Conservation (phyloP, 2,113 vertebrate genomes). For the Hemiscyllium ocellatum region DNA sequence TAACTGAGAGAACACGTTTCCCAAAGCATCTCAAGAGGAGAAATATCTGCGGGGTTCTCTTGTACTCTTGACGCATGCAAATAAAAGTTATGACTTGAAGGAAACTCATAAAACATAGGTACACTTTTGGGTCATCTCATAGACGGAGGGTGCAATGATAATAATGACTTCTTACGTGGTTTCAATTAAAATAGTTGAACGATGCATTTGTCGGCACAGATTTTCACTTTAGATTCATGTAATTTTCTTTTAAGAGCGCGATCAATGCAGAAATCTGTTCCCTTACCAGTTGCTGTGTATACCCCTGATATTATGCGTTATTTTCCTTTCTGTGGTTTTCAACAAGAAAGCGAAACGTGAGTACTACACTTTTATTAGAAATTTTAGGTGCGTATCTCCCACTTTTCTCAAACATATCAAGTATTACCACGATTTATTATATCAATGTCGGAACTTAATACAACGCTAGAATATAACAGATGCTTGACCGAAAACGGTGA, state of each 20-base stretch:
- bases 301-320: neutral
- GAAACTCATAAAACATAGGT: neutral
- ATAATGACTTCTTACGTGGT: neutral
- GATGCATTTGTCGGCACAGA: too few species aligned
- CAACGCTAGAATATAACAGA: neutral
- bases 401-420: neutral
- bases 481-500: neutral
- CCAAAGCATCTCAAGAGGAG: neutral
- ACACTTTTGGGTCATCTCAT: neutral
- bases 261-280: neutral
- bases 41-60: neutral
- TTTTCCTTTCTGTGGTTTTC: neutral
- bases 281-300: neutral
- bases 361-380: neutral
- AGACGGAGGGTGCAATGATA: neutral
- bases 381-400: too few species aligned
- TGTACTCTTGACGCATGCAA: too few species aligned
- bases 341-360: neutral
- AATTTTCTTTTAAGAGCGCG: neutral
- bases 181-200: neutral
- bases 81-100: neutral
- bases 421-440: neutral
- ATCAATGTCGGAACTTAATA: neutral
- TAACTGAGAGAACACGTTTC: neutral
- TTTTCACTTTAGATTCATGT: neutral